Evolutionary conservation across 2,113 vertebrate genomes (phyloP).

Genomic region (Plectropomus leopardus): DNA sequence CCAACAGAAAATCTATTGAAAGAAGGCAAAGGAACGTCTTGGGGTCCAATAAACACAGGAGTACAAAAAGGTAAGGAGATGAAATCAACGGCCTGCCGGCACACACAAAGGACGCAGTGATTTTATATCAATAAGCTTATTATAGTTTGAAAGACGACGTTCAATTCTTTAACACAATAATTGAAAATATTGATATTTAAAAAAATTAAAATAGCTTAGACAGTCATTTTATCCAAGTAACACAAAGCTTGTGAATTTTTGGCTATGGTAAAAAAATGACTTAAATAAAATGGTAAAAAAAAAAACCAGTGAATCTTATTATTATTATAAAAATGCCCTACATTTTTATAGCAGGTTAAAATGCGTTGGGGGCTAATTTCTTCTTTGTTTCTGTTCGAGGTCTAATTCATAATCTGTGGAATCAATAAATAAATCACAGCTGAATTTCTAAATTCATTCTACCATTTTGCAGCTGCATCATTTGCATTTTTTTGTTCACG

Average conservation of each 20-base stretch:
- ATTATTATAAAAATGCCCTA: neutral
- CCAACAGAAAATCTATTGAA: constrained; percentile 93
- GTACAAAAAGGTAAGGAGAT: constrained; percentile 95
- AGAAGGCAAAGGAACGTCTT: constrained; percentile 92
- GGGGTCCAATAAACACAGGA: constrained; percentile 92
- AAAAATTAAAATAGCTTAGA: too few relatives aligned
- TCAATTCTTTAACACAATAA: neutral
- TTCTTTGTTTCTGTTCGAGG: neutral
- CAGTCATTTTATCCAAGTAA: too few relatives aligned
- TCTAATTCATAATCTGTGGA: neutral
- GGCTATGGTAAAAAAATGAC: neutral
- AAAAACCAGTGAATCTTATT: neutral
- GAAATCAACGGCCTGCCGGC: neutral
- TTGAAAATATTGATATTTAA: neutral
- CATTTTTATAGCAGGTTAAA: neutral
- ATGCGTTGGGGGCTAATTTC: fast-evolving
- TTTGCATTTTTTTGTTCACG: neutral
- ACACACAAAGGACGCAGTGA: too few relatives aligned
- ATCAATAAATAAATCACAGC: neutral
- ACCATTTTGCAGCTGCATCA: neutral
- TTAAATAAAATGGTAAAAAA: neutral
- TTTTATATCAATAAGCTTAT: neutral
- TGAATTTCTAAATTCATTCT: neutral
- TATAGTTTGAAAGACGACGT: neutral
- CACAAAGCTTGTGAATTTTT: too few relatives aligned